These are phyloP conservation scores for Chamaetylas fuelleborni DNA, from an alignment of 2,113 vertebrate species.

Conservation along the genomic window DNA sequence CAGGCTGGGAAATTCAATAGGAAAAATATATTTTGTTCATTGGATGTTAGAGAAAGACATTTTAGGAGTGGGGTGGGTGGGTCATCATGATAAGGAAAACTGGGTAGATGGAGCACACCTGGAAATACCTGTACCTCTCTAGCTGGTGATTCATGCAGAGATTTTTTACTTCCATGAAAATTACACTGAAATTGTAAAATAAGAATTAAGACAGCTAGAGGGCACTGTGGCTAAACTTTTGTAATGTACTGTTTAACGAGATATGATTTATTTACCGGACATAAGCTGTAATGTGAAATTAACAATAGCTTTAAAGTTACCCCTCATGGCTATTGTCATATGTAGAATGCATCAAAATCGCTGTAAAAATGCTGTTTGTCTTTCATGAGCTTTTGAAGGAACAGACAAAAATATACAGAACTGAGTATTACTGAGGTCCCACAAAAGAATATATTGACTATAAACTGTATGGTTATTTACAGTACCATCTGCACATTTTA, in stretches of 20 bases:
- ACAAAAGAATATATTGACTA: neutral
- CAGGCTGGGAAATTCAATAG: neutral
- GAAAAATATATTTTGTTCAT: neutral
- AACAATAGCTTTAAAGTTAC: neutral
- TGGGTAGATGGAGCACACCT: neutral
- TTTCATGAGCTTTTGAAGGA: neutral
- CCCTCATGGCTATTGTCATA: neutral
- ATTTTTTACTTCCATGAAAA: neutral
- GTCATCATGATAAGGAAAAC: neutral
- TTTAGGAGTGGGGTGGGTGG: neutral
- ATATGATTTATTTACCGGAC: neutral
- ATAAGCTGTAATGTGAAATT: neutral
- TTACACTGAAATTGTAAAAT: neutral
- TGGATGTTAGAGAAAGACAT: neutral
- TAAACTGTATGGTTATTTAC: neutral
- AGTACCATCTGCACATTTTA: slow-evolving; percentile 1
- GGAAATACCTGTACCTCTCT: neutral
- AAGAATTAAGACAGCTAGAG: slow-evolving; percentile 54
- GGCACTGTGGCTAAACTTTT: slow-evolving; percentile 69
- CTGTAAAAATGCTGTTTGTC: neutral
- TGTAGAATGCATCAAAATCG: neutral
- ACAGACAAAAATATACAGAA: neutral
- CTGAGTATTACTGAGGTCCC: neutral
- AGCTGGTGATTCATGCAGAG: neutral
- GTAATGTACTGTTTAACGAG: neutral